Percentiles rank a stretch among this genome's conserved stretches.
Conservation (phyloP, 2,888 invertebrate genomes). For the Phyllotreta striolata region DNA sequence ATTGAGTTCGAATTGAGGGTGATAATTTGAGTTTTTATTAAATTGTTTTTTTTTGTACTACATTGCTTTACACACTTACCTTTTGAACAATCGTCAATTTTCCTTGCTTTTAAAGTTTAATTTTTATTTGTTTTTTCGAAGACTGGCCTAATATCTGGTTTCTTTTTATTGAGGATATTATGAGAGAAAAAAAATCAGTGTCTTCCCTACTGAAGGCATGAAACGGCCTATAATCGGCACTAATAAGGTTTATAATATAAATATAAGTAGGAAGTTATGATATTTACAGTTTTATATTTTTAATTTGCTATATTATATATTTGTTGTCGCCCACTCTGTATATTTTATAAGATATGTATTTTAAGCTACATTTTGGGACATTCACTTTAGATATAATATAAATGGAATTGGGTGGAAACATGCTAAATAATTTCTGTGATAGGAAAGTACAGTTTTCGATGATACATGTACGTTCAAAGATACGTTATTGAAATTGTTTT, state of each 20-base stretch:
- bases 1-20: no score
- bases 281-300: slow-evolving; percentile 46
- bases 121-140: neutral
- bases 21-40: no score
- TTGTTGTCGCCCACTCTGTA: slow-evolving; percentile 42
- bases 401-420: neutral
- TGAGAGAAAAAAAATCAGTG: slow-evolving; percentile 40
- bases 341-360: slow-evolving; percentile 41
- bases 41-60: no score
- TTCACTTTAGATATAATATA: slow-evolving; percentile 28
- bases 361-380: slow-evolving; percentile 32
- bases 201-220: slow-evolving; percentile 55
- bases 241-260: slow-evolving; percentile 45
- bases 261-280: slow-evolving; percentile 58
- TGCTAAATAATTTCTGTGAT: slow-evolving; percentile 23
- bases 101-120: no score
- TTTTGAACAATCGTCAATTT: no score
- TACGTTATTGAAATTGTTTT: neutral
- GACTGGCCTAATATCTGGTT: slow-evolving; percentile 34
- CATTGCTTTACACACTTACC: no score
- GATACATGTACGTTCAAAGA: slow-evolving; percentile 14
- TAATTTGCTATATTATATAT: slow-evolving; percentile 36
- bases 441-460: slow-evolving; percentile 11
- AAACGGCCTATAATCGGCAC: slow-evolving; percentile 59
- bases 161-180: slow-evolving; percentile 52